Conservation (phyloP, 2,797 vertebrate genomes). For the Hydrolagus colliei region DNA sequence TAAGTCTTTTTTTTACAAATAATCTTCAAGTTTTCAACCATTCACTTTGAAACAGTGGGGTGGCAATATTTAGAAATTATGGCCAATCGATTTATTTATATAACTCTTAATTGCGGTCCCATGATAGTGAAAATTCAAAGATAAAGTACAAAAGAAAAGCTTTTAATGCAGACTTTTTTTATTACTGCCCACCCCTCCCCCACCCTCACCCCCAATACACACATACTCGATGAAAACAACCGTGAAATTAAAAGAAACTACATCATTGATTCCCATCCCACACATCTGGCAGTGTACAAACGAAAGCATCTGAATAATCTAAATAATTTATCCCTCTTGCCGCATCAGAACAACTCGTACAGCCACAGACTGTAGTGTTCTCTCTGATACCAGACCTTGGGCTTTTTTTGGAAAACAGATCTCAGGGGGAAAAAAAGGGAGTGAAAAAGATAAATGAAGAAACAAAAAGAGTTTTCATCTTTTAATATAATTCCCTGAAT, state of each 20-base stretch:
- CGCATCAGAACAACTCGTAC: constrained; percentile 46
- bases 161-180: constrained; percentile 1
- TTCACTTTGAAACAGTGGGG: neutral
- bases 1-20: neutral
- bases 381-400: constrained; percentile 58
- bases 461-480: constrained; percentile 38
- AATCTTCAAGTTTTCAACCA: constrained; percentile 3
- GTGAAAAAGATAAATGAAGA: constrained; percentile 48
- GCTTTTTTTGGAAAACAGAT: constrained; percentile 47
- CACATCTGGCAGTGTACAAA: constrained; percentile 44
- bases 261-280: constrained; percentile 62
- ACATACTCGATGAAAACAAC: constrained; percentile 37
- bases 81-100: neutral
- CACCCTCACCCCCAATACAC: too few species aligned
- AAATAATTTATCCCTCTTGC: constrained; percentile 41
- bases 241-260: constrained; percentile 48
- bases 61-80: neutral
- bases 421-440: constrained; percentile 43
- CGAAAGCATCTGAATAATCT: constrained; percentile 36
- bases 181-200: neutral
- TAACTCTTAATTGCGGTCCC: too few species aligned
- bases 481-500: constrained; percentile 18
- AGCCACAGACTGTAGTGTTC: constrained; percentile 45
- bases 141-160: neutral
- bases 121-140: constrained; percentile 3